Percentiles rank a stretch among this genome's conserved stretches.
phyloP scores from a whole-genome alignment of 2,113 vertebrate genomes.

The Poecilia latipinna region DNA sequence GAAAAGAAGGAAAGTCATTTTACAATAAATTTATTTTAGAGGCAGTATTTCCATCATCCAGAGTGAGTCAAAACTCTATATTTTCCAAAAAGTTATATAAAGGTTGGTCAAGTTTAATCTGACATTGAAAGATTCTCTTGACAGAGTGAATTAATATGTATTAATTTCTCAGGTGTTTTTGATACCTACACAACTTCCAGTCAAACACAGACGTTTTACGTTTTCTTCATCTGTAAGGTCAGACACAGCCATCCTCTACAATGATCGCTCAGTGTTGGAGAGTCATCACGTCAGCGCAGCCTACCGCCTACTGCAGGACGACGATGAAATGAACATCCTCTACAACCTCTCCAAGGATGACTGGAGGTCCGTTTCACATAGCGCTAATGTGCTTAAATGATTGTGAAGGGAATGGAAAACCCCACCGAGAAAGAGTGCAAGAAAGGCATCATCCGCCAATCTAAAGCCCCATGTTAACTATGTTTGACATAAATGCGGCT shows the following conservation, averaged over 20 bases:
- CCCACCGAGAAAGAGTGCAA: neutral
- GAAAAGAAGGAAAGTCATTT: neutral
- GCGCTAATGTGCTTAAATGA: neutral
- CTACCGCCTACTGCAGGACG: slow-evolving; percentile 94
- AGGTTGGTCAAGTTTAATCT: neutral
- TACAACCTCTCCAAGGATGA: slow-evolving; percentile 98
- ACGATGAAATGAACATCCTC: slow-evolving; percentile 99
- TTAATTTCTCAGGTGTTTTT: neutral
- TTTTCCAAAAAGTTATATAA: neutral
- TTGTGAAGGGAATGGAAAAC: slow-evolving; percentile 7
- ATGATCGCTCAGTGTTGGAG: slow-evolving; percentile 95
- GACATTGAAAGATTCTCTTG: neutral
- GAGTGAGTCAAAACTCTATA: neutral
- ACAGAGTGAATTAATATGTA: neutral
- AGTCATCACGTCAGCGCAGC: slow-evolving; percentile 96
- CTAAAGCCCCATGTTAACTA: neutral
- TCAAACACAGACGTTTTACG: neutral
- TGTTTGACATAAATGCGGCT: slow-evolving; percentile 13
- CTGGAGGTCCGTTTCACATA: slow-evolving; percentile 87
- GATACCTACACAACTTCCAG: neutral
- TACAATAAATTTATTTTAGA: neutral
- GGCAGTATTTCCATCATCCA: neutral
- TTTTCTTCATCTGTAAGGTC: slow-evolving; percentile 80
- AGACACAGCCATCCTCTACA: slow-evolving; percentile 96
- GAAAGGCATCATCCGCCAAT: neutral